These are phyloP conservation scores for Creontiades dilutus DNA, from an alignment of 2,888 invertebrate species.

Conservation along the genomic window DNA sequence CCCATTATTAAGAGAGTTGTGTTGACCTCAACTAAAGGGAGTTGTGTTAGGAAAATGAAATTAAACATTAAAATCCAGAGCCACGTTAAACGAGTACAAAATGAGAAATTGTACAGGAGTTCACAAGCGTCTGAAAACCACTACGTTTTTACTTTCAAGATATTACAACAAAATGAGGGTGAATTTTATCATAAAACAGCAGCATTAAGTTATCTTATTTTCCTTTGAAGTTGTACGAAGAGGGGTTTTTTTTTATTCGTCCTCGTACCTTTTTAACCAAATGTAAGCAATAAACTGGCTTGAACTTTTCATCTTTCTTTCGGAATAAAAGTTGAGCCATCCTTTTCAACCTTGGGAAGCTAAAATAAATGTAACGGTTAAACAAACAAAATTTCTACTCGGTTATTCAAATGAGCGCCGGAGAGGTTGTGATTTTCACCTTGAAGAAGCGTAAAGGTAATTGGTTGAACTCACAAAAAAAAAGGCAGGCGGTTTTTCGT, in stretches of 20 bases:
- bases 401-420: conserved; percentile 22
- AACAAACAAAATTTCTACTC: conserved; percentile 20
- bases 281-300: conserved; percentile 38
- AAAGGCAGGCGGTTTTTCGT: background rate
- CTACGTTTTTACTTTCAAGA: too few species aligned
- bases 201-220: background rate
- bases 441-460: conserved; percentile 28
- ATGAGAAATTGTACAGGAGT: too few species aligned
- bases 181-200: too few species aligned
- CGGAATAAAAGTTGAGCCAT: conserved; percentile 39
- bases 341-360: background rate
- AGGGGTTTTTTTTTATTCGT: background rate
- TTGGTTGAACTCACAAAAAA: conserved; percentile 13
- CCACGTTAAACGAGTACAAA: too few species aligned
- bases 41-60: too few species aligned
- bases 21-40: too few species aligned
- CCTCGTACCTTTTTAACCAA: conserved; percentile 20
- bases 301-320: conserved; percentile 36
- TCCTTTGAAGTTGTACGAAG: background rate
- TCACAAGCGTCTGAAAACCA: too few species aligned
- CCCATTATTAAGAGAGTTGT: too few species aligned
- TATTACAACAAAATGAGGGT: too few species aligned
- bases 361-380: background rate
- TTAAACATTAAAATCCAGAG: too few species aligned
- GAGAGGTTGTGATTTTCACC: conserved; percentile 36